Base-by-base conservation (phyloP, 2,888 invertebrate species). In the Ormyrus thymus region DNA sequence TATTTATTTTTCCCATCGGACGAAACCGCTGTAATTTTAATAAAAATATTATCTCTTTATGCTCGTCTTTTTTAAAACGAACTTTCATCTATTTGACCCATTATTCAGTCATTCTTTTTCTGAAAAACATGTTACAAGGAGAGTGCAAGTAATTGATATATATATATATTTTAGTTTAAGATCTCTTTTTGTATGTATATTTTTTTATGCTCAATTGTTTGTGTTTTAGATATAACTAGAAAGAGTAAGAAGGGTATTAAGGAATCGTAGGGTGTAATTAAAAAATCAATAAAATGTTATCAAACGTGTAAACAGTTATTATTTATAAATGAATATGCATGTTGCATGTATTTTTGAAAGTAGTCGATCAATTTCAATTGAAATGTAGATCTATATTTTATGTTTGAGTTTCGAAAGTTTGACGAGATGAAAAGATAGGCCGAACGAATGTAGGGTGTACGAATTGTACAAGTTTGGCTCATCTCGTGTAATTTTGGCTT, bases 171-270 rank as follows among this genome's bases (percentile, higher is more conserved):
- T 29, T 29, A 29, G 29, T 29, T 29, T 29, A 29, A 29, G 29
- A 29, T 29, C 29, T 29, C 29, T 29, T 29, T 29, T 29, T 29
- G 29, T 29, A 29, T 29, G 29, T 29, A 29, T 29, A 29, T 29
- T 11, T 55, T 55, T 55, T 55, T 55, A 61, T 29, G 29, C 29
- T 29, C 29, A 29, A 50, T 43, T 74, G 58, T 29, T 74, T 59
- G 59, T 15, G 46, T 0, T 70, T 55, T 43, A 59, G 43, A 53
- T 62, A 64, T 5, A 64, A 64, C 55, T 55, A 45, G n/a, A 55
- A 56, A 56, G 6, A 53, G 45, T 51, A 43, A 50, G 51, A 59
- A 70, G 29, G 55, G 29, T 29, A 29, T 29, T 29, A 29, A 29
- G 29, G 29, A 29, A 55, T 55, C 55, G 11, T n/a, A 13, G 55